These are phyloP conservation scores for Lota lota DNA, from an alignment of 2,113 vertebrate species.

Conservation along the genomic window DNA sequence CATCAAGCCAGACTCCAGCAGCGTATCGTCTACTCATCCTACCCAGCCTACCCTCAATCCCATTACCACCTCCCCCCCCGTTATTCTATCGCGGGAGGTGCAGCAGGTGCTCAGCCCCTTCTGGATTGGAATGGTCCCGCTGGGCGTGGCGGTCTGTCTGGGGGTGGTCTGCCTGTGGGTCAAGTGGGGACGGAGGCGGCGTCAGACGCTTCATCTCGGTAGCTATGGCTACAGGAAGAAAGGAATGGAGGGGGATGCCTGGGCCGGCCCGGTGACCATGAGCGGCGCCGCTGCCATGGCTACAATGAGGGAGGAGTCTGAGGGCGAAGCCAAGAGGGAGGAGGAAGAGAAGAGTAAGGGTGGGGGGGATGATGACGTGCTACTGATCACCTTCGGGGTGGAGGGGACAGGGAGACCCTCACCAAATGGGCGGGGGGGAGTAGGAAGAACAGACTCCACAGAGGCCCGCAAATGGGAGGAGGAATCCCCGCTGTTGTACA, in stretches of 20 bases:
- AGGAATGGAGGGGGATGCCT: conserved; percentile 14
- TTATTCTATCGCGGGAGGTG: no score
- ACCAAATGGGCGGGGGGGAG: background rate
- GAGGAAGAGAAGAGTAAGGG: conserved; percentile 14
- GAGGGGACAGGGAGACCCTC: conserved; percentile 5
- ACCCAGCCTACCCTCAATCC: background rate
- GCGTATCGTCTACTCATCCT: background rate
- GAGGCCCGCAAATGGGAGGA: conserved; percentile 44
- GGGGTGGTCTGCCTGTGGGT: background rate
- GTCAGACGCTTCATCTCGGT: background rate
- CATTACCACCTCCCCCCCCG: background rate
- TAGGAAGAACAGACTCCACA: conserved; percentile 33
- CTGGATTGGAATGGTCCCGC: conserved; percentile 7
- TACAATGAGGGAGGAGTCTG: conserved; percentile 1
- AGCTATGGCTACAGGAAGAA: conserved; percentile 15
- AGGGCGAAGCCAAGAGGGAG: background rate
- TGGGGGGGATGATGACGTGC: conserved; percentile 28
- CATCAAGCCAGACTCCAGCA: no score
- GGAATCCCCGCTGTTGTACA: conserved; percentile 40
- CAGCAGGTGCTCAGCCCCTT: background rate
- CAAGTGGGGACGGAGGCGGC: conserved; percentile 15
- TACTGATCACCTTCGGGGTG: background rate
- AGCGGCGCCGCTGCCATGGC: background rate
- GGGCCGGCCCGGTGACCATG: conserved; percentile 42
- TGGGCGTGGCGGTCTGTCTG: background rate